Evolutionary conservation across 2,888 invertebrate species (phyloP), one percentile per base, ranked within the genome.

Genomic region (Rotaria socialis): DNA sequence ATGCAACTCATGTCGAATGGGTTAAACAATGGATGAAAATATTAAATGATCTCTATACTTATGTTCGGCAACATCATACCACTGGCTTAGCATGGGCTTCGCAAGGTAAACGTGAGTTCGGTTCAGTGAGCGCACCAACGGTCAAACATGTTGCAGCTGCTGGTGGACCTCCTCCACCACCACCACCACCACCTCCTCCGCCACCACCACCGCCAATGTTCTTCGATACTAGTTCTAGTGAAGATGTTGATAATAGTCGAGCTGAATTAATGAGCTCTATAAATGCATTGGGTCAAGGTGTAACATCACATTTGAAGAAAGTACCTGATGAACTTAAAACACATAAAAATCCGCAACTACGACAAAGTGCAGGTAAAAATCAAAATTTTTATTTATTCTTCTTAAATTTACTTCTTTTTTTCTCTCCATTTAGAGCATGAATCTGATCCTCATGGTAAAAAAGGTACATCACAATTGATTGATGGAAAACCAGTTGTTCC

Each of bases 291-390:
- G 97, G 97, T 87, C 94, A 94, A 90, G 94, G 93, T 89, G 94
- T 98, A 89, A 88, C 88, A 24, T 56, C 41, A 88, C 91, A 91
- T 35, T 88, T 92, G 86, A 90, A 90, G 87, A 92, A 92, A 89
- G 93, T 99, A 86, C 95, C 97, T 19, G 93, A 95, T 75, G 97
- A 98, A 52, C 97, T 97, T 97, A 97, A 98, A 92, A 99, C 98
- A 7, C 98, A 99, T 92, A 99, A 99, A 93, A 99, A 99, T 93
- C 94, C 97, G 16, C 93, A 93, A 43, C 92, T 99, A 89, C 94
- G 97, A 67, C 67, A 67, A 67, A 35, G 2, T 16, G 0, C 16
- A 0, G 67, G 67, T 93, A 85, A 43, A 35, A 16, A 60, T 11
- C 11, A 11, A 52, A 0, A 3, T 52, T 14, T 14, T 3, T 52